These are phyloP conservation scores for Forbesichthys agassizii DNA, from an alignment of 2,113 vertebrate genomes.

Conservation along the genomic window DNA sequence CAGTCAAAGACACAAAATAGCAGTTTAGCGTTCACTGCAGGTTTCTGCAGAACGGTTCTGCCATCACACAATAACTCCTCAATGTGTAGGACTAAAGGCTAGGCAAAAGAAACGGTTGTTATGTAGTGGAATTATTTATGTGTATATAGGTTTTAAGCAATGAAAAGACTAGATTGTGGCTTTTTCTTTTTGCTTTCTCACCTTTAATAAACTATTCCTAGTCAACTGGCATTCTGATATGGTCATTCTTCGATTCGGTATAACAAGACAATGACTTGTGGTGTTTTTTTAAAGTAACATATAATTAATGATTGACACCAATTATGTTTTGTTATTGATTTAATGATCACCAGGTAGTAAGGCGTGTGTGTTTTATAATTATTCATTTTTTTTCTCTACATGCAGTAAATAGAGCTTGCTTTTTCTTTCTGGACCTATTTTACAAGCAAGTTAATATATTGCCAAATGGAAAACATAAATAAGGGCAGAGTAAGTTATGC, in stretches of 20 bases:
- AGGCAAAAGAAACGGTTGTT: conserved; percentile 62
- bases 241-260: conserved; percentile 4
- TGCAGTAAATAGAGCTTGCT: no score
- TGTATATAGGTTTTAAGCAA: conserved; percentile 76
- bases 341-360: no score
- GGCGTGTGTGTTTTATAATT: no score
- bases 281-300: background rate
- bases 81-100: conserved; percentile 52
- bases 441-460: no score
- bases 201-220: conserved; percentile 81
- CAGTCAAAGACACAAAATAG: conserved; percentile 5
- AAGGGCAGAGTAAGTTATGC: no score
- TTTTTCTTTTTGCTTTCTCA: conserved; percentile 70
- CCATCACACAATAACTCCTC: conserved; percentile 40
- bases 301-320: background rate
- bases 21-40: background rate
- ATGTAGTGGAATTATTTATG: conserved; percentile 79
- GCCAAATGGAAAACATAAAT: no score
- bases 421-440: no score
- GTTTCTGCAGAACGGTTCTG: conserved; percentile 10
- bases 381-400: no score
- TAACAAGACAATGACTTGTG: no score
- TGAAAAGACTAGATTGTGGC: conserved; percentile 68
- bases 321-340: background rate
- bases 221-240: conserved; percentile 54